Evolutionary conservation across 2,888 invertebrate genomes (phyloP).

Genomic region (Stenchaetothrips biformis): DNA sequence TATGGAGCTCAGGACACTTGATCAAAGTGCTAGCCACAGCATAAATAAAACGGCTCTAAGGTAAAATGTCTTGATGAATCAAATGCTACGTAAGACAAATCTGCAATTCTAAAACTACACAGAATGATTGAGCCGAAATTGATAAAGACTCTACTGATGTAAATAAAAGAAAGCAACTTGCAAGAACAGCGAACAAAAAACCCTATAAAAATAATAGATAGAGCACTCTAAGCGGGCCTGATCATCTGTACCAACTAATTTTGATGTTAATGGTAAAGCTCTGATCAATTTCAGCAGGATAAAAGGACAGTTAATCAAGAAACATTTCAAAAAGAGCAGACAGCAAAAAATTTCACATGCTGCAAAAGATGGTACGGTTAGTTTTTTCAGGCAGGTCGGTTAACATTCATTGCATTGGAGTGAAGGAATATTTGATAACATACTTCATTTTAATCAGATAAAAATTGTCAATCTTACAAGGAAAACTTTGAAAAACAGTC

Average conservation of each 20-base stretch:
- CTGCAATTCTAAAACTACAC: background rate
- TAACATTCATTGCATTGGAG: background rate
- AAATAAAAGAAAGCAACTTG: no score
- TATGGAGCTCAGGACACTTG: no score
- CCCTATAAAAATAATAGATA: background rate
- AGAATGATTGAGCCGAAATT: background rate
- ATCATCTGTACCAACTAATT: background rate
- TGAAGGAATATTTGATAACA: background rate
- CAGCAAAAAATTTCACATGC: conserved; percentile 34
- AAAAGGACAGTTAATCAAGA: conserved; percentile 34
- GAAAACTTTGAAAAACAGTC: background rate
- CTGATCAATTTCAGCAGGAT: conserved; percentile 31
- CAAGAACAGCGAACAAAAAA: no score
- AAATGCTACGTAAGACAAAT: no score
- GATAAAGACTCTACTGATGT: background rate
- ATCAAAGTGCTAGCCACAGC: no score
- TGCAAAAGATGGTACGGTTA: conserved; percentile 32
- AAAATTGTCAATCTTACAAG: background rate
- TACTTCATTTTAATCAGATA: background rate
- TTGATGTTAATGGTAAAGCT: background rate
- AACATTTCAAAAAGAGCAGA: background rate
- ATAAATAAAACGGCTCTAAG: no score
- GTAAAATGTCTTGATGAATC: no score
- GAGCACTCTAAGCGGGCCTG: background rate
- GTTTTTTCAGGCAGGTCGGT: background rate